A percentile compares a stretch with the other conserved stretches of the same genome.
phyloP scores from a whole-genome alignment of 2,797 vertebrate genomes.

The Cygnus olor region DNA sequence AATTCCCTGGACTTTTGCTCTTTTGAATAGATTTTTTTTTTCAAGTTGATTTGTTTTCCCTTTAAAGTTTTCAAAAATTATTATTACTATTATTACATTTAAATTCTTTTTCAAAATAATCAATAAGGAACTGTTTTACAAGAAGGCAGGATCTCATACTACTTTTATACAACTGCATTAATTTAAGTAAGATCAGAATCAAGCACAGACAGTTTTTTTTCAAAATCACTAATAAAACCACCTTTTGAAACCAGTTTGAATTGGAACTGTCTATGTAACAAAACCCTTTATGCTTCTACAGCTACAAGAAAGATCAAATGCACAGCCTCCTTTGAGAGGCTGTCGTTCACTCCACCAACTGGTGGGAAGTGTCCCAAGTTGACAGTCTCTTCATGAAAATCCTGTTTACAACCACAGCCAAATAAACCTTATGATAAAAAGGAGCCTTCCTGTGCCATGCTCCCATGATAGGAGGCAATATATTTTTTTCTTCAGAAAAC shows the following conservation, averaged over 20 bases:
- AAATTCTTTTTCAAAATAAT: not conserved
- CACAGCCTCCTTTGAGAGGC: not conserved
- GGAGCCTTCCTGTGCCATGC: not conserved
- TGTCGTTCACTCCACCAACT: not conserved
- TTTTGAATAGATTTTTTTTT: not conserved
- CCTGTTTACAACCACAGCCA: not conserved
- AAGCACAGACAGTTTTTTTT: not conserved
- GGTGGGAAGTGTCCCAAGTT: not conserved
- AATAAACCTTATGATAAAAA: not conserved
- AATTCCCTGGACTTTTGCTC: not conserved
- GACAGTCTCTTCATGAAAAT: not conserved
- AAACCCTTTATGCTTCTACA: not conserved
- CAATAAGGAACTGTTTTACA: not conserved
- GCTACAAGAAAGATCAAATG: not conserved
- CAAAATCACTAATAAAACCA: constrained; percentile 16
- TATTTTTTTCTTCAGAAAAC: not conserved
- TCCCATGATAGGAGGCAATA: not conserved
- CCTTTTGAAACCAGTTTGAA: constrained; percentile 7
- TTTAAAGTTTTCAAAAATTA: not conserved
- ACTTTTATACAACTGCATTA: not conserved
- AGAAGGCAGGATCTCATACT: not conserved
- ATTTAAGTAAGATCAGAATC: constrained; percentile 1
- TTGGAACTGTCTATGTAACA: not conserved
- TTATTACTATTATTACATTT: not conserved
- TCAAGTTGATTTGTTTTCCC: not conserved